Evolutionary conservation across 2,113 vertebrate genomes (phyloP).

Genomic region (Thalassarche chlororhynchos): DNA sequence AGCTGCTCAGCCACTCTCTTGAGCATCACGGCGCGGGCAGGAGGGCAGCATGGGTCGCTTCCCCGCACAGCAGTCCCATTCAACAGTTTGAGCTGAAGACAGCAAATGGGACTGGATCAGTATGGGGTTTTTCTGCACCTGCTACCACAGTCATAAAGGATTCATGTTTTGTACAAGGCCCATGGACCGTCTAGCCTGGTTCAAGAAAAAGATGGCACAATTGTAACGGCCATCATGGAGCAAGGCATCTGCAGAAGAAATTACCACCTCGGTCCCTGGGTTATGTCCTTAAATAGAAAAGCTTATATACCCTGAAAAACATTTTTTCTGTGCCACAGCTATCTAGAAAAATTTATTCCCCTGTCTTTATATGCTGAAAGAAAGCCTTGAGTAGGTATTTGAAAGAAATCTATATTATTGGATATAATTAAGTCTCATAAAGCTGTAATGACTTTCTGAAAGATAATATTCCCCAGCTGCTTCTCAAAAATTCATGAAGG

Average conservation of each 20-base stretch:
- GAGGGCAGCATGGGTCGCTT: background rate
- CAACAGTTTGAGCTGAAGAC: background rate
- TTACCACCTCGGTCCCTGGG: accelerated
- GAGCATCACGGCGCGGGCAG: accelerated
- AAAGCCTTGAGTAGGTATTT: background rate
- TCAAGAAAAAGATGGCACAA: background rate
- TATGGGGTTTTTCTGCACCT: background rate
- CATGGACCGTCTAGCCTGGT: accelerated
- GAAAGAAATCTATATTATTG: background rate
- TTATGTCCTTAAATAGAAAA: background rate
- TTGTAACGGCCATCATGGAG: background rate
- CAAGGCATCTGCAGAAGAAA: background rate
- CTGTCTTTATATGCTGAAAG: background rate
- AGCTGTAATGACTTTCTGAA: conserved; percentile 30
- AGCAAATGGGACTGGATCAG: background rate
- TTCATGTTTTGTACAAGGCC: background rate
- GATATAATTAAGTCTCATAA: conserved; percentile 61
- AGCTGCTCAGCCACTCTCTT: background rate
- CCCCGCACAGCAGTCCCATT: background rate
- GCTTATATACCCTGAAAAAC: background rate
- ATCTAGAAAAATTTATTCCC: background rate
- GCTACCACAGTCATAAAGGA: background rate
- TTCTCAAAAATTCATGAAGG: conserved; percentile 35
- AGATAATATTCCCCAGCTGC: background rate
- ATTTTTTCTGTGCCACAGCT: background rate